Conservation (phyloP, 1,140 invertebrate genomes). For the Ylistrum balloti region DNA sequence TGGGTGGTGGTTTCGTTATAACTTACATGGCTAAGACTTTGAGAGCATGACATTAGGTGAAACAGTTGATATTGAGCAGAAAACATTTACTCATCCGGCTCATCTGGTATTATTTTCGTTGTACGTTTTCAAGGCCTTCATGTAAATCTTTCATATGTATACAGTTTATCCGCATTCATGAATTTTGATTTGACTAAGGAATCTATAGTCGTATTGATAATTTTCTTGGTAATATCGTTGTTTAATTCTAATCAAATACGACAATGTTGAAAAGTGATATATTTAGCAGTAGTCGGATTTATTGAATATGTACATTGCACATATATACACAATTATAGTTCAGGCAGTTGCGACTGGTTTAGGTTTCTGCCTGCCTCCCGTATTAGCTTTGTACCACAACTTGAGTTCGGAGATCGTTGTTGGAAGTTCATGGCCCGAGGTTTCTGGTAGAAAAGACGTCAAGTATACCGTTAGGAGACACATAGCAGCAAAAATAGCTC, state of each 20-base stretch:
- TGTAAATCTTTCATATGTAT: too few relatives aligned
- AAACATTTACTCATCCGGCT: too few relatives aligned
- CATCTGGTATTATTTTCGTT: too few relatives aligned
- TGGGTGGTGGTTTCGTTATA: too few relatives aligned
- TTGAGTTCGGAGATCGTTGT: constrained; percentile 63
- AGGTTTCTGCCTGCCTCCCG: background rate
- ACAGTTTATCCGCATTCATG: too few relatives aligned
- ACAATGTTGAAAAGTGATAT: too few relatives aligned
- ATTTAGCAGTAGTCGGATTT: background rate
- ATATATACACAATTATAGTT: background rate
- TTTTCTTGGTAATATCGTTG: too few relatives aligned
- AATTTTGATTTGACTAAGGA: background rate
- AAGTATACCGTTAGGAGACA: constrained; percentile 57
- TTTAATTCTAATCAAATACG: too few relatives aligned
- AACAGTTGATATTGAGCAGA: too few relatives aligned
- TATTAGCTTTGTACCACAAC: constrained; percentile 50
- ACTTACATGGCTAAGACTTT: too few relatives aligned
- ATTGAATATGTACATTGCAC: background rate
- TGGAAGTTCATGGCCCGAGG: constrained; percentile 60
- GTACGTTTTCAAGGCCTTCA: too few relatives aligned
- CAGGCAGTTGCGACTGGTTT: background rate
- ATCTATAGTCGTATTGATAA: background rate
- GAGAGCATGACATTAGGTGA: too few relatives aligned
- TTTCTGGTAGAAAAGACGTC: constrained; percentile 60
- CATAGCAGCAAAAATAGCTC: constrained; percentile 59